Conservation (phyloP, 2,113 vertebrate genomes). For the Xerus inauris region DNA sequence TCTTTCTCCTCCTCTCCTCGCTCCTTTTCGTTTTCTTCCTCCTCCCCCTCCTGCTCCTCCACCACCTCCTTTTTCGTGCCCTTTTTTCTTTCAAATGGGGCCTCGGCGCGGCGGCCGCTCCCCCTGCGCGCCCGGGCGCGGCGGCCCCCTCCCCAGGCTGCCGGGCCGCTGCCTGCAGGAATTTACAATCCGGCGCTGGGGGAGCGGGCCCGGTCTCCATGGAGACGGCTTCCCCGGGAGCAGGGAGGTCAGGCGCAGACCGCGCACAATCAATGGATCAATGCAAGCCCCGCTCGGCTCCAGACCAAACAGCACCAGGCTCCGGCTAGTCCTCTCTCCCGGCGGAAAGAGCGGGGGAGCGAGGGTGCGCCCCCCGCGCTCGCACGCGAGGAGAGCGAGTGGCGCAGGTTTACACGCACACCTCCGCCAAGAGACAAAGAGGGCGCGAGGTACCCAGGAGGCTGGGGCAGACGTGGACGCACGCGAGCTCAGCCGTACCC, state of each 20-base stretch:
- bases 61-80: slow-evolving; percentile 73
- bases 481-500: background rate
- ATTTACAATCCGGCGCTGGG: slow-evolving; percentile 92
- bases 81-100: slow-evolving; percentile 78
- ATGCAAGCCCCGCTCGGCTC: slow-evolving; percentile 87
- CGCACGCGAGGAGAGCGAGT: slow-evolving; percentile 1
- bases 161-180: slow-evolving; percentile 89
- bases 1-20: slow-evolving; percentile 49
- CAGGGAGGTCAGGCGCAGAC: slow-evolving; percentile 91
- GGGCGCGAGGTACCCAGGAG: background rate
- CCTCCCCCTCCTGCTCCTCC: slow-evolving; percentile 30
- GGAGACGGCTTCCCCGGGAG: slow-evolving; percentile 93
- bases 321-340: slow-evolving; percentile 48
- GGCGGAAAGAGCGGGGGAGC: slow-evolving; percentile 32
- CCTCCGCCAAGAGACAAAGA: slow-evolving; percentile 72
- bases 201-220: slow-evolving; percentile 89
- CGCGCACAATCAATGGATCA: slow-evolving; percentile 91
- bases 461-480: background rate
- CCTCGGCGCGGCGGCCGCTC: slow-evolving; percentile 80
- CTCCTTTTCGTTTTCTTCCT: slow-evolving; percentile 61
- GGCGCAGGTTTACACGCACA: slow-evolving; percentile 66
- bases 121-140: slow-evolving; percentile 81
- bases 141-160: slow-evolving; percentile 85
- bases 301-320: slow-evolving; percentile 84
- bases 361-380: slow-evolving; percentile 56